A percentile compares a stretch with the other conserved stretches of the same genome.
Evolutionary conservation across 2,888 invertebrate species (phyloP).

Genomic region (Drosophila mercatorum): DNA sequence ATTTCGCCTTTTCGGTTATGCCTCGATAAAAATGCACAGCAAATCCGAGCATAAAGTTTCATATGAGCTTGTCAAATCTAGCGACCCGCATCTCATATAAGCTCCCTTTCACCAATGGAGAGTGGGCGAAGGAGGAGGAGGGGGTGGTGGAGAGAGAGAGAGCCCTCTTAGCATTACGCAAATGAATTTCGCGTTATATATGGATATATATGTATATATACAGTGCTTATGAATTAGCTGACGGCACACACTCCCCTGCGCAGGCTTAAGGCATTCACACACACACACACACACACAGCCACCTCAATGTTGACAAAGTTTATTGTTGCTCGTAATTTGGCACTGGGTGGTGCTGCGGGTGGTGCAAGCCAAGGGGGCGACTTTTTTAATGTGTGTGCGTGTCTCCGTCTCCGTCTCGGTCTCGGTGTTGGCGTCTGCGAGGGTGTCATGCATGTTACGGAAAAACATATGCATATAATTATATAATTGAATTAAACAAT

Average conservation of each 20-base stretch:
- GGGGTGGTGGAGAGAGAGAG: neutral
- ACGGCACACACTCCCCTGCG: conserved; percentile 57
- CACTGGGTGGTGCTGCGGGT: conserved; percentile 33
- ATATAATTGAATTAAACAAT: conserved; percentile 83
- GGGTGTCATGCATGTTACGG: conserved; percentile 63
- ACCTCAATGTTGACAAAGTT: conserved; percentile 60
- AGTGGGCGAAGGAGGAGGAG: neutral
- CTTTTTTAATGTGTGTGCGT: conserved; percentile 60
- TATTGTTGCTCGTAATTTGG: conserved; percentile 72
- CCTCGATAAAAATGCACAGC: conserved; percentile 52
- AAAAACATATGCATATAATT: conserved; percentile 80
- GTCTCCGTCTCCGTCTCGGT: neutral
- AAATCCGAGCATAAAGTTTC: conserved; percentile 71
- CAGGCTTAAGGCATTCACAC: conserved; percentile 65
- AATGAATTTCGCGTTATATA: conserved; percentile 68
- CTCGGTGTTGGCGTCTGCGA: conserved; percentile 33
- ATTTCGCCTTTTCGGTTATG: conserved; percentile 38
- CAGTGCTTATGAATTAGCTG: conserved; percentile 68
- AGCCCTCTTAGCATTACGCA: conserved; percentile 67
- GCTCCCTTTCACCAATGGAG: neutral
- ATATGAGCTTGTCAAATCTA: conserved; percentile 53
- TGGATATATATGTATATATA: conserved; percentile 3
- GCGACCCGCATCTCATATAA: conserved; percentile 24
- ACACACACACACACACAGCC: conserved; percentile 5
- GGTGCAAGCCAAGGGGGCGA: conserved; percentile 34